A percentile compares a stretch with the other conserved stretches of the same genome.
Conservation (phyloP, 1,140 invertebrate genomes). For the Saccostrea echinata region DNA sequence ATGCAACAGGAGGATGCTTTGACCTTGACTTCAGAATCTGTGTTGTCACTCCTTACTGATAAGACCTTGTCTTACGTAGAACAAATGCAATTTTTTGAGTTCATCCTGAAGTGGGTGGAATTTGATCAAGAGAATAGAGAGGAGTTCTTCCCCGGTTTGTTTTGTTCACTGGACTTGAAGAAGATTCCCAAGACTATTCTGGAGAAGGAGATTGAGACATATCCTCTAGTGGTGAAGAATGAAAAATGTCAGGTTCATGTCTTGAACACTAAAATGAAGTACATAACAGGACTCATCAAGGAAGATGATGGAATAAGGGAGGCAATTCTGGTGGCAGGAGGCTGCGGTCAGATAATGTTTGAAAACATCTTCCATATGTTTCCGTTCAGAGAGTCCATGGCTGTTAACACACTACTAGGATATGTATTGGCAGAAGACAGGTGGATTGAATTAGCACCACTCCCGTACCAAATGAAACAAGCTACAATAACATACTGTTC, state of each 20-base stretch:
- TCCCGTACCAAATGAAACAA: constrained; percentile 65
- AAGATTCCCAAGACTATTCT: constrained; percentile 59
- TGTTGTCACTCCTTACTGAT: constrained; percentile 68
- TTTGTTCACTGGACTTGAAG: constrained; percentile 64
- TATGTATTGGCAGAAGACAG: constrained; percentile 70
- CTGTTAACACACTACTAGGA: constrained; percentile 64
- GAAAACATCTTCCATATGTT: constrained; percentile 60
- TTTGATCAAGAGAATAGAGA: constrained; percentile 60
- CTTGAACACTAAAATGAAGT: constrained; percentile 65
- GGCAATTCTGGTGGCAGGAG: constrained; percentile 69
- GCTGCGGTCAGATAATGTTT: constrained; percentile 59
- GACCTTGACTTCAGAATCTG: constrained; percentile 64
- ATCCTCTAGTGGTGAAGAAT: constrained; percentile 57
- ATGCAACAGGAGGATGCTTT: constrained; percentile 67
- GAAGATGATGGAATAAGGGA: constrained; percentile 59
- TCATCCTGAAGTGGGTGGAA: constrained; percentile 69
- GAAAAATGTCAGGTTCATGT: constrained; percentile 67
- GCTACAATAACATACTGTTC: constrained; percentile 60
- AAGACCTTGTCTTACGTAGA: constrained; percentile 66
- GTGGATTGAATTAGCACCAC: constrained; percentile 69
- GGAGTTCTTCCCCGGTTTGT: constrained; percentile 65
- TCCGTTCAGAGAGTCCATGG: constrained; percentile 60
- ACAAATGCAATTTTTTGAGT: constrained; percentile 66
- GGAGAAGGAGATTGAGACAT: constrained; percentile 58
- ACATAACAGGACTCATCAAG: constrained; percentile 58